A percentile compares a stretch with the other conserved stretches of the same genome.
Evolutionary conservation across 2,113 vertebrate genomes (phyloP).

Genomic region (Lichenostomus cassidix): DNA sequence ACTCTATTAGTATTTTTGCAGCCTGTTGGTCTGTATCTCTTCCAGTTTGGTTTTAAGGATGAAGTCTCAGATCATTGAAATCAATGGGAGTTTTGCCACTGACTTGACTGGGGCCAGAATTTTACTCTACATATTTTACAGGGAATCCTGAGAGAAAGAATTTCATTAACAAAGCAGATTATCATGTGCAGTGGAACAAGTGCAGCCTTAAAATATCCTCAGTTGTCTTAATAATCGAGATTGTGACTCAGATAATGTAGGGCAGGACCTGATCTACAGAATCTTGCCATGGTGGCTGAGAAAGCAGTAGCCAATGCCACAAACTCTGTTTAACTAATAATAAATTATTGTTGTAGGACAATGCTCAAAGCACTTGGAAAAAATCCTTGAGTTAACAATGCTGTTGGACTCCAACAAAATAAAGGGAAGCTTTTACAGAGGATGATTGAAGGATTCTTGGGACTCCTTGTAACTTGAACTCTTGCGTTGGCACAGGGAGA

Average conservation of each 20-base stretch:
- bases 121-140: background rate
- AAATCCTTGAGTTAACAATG: background rate
- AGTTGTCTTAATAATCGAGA: background rate
- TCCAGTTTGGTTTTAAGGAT: background rate
- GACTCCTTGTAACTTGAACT: background rate
- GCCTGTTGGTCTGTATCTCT: background rate
- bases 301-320: background rate
- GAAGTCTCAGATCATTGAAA: background rate
- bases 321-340: background rate
- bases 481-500: background rate
- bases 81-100: conserved; percentile 14
- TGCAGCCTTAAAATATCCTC: background rate
- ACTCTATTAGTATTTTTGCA: conserved; percentile 14
- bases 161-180: background rate
- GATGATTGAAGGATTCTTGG: background rate
- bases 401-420: background rate
- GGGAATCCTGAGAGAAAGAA: background rate
- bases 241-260: background rate
- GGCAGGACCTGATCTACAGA: background rate
- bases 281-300: background rate
- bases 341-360: background rate
- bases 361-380: background rate
- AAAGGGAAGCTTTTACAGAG: background rate
- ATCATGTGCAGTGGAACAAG: background rate
- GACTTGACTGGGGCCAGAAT: background rate